phyloP scores from a whole-genome alignment of 2,113 vertebrate species.

The Carassius auratus region DNA sequence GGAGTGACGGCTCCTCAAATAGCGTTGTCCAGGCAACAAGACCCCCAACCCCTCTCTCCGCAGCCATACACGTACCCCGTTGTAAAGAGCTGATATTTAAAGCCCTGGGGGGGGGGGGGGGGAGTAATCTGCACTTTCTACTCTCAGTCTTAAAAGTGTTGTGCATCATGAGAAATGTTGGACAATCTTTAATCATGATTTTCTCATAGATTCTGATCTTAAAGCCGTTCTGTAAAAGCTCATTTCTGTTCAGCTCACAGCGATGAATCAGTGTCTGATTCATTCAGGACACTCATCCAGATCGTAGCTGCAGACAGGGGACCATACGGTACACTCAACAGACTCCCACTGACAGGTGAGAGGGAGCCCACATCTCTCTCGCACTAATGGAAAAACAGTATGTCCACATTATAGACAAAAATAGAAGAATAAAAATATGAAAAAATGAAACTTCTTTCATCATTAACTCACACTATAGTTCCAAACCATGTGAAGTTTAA shows the following conservation, averaged over 20 bases:
- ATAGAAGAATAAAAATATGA: neutral
- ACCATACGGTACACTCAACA: constrained; percentile 4
- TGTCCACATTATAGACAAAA: neutral
- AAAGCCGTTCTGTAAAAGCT: neutral
- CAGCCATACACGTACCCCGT: constrained; percentile 16
- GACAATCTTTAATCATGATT: neutral
- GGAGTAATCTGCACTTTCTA: constrained; percentile 21
- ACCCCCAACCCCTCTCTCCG: constrained; percentile 23
- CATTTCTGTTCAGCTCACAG: neutral
- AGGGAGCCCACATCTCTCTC: neutral
- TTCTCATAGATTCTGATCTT: neutral
- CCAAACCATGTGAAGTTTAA: neutral
- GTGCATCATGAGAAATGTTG: constrained; percentile 20
- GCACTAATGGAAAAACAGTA: neutral
- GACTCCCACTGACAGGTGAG: constrained; percentile 15
- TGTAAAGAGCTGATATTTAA: constrained; percentile 52
- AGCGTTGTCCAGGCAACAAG: constrained; percentile 55
- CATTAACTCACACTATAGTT: neutral
- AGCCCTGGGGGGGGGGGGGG: too few relatives aligned
- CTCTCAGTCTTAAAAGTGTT: constrained; percentile 1
- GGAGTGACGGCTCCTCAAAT: constrained; percentile 21
- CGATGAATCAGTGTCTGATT: constrained; percentile 21
- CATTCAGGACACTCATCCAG: neutral
- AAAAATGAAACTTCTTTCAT: neutral
- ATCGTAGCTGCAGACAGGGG: neutral